Percentiles rank a stretch among this genome's conserved stretches.
Conservation (phyloP, 2,797 vertebrate species). For the Dendrocincla fuliginosa region DNA sequence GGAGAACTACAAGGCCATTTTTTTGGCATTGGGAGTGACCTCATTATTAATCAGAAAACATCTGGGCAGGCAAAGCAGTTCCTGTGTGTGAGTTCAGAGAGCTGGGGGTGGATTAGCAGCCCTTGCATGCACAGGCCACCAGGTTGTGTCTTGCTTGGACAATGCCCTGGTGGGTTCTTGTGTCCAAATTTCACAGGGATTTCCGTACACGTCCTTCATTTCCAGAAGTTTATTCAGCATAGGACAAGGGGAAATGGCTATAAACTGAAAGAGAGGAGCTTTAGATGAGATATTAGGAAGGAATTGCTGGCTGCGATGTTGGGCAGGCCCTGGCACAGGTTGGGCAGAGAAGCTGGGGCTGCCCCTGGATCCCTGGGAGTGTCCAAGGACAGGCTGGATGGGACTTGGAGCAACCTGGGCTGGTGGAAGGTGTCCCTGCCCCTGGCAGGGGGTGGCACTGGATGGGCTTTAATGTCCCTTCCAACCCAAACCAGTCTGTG, state of each 20-base stretch:
- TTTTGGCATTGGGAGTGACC: slow-evolving; percentile 29
- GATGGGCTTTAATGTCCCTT: neutral
- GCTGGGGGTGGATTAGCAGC: neutral
- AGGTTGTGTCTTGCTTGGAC: neutral
- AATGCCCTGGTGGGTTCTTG: neutral
- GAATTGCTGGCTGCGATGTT: neutral
- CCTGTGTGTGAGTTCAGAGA: neutral
- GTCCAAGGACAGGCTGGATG: rapidly evolving
- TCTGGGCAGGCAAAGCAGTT: slow-evolving; percentile 20
- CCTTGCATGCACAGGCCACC: neutral
- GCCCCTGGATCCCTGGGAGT: neutral
- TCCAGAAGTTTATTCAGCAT: neutral
- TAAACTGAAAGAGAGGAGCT: neutral
- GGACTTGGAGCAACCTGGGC: neutral
- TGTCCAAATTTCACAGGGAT: neutral
- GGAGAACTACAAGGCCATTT: neutral
- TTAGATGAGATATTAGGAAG: neutral
- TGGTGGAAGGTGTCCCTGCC: rapidly evolving
- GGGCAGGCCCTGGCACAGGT: rapidly evolving
- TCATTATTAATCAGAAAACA: slow-evolving; percentile 66
- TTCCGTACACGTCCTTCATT: neutral
- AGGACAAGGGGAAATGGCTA: neutral
- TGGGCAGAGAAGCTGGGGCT: neutral
- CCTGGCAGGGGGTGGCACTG: rapidly evolving
- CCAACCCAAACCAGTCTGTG: neutral